Percentiles rank a stretch among this genome's conserved stretches.
phyloP scores from a whole-genome alignment of 2,888 invertebrate species.

The Caenorhabditis doughertyi region DNA sequence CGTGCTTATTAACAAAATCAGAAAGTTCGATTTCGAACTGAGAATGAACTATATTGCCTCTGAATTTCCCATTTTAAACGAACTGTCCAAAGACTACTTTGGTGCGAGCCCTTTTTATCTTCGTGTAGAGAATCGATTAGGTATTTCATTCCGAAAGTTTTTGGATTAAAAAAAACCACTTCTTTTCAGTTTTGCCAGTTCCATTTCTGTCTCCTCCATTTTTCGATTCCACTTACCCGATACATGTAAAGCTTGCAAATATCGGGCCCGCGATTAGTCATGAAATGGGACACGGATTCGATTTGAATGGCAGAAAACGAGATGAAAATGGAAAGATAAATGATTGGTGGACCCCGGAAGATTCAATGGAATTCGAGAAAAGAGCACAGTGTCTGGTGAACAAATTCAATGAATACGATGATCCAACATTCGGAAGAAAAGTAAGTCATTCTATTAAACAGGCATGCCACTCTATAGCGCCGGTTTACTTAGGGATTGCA shows the following conservation, averaged over 20 bases:
- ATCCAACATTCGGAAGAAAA: not conserved
- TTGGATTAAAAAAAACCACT: not conserved
- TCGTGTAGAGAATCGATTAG: not conserved
- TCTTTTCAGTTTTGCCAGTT: conserved; percentile 1
- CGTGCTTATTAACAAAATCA: not conserved
- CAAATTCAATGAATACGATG: conserved; percentile 9
- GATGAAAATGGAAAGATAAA: not conserved
- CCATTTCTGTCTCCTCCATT: too few relatives aligned
- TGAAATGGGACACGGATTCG: conserved; percentile 18
- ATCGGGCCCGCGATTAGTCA: not conserved
- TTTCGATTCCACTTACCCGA: not conserved
- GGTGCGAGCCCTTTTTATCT: not conserved
- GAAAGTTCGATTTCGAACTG: not conserved
- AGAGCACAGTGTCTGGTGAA: conserved; percentile 10
- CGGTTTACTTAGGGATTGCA: too few relatives aligned
- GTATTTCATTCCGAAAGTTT: not conserved
- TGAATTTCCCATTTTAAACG: not conserved
- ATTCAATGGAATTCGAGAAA: not conserved
- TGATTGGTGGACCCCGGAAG: conserved; percentile 6
- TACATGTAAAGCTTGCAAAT: not conserved
- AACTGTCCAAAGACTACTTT: not conserved
- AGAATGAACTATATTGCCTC: not conserved
- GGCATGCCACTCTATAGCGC: not conserved
- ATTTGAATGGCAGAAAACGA: not conserved
- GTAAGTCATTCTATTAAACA: not conserved